Base-by-base conservation (phyloP, 2,797 vertebrate species). In the Cuniculus paca region DNA sequence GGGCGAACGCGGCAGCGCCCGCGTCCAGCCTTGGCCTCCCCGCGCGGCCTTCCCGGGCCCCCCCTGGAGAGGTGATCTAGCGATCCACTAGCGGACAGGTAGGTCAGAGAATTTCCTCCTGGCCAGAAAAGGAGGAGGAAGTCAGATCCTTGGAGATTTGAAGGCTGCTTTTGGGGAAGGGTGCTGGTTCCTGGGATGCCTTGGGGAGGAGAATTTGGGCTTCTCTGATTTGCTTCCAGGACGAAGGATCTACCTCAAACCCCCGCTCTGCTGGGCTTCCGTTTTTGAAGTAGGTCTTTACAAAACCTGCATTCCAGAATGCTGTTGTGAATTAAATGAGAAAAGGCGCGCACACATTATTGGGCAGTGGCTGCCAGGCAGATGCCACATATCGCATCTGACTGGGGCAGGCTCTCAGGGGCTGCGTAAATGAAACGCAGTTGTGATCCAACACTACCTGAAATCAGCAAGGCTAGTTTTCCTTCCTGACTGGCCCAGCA, bases 281-380 rank as follows among this genome's bases (percentile, higher is more conserved):
- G 0, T 84, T 84, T 95, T 91, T 74, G 8, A 58, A 3, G n/a
- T 45, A n/a, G 16, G 4, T 77, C 68, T 90, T 90, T 74, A 52
- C 39, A 92, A 92, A 94, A 24, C 42, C 11, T 85, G 39, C 42
- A 56, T 85, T 65, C 84, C 39, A 45, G 50, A 95, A 65, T 12
- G 50, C 58, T 61, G n/a, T 82, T 50, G 50, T 34, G 50, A 65
- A 65, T 93, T 72, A 87, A 70, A 39, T 78, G 52, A 90, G 87
- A 87, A 91, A 84, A 31, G 10, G 16, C 11, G 2, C 6, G 1
- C 52, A 24, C n/a, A 8, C 39, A n/a, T 17, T 17, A 22, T 31
- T 42, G 1, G 9, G 20, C 4, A 13, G 5, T 72, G 28, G 60
- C 80, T 42, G 54, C 48, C 42, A 89, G 16, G 19, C 2, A 63